phyloP scores from a whole-genome alignment of 2,797 vertebrate genomes.

The Clarias fuscus region DNA sequence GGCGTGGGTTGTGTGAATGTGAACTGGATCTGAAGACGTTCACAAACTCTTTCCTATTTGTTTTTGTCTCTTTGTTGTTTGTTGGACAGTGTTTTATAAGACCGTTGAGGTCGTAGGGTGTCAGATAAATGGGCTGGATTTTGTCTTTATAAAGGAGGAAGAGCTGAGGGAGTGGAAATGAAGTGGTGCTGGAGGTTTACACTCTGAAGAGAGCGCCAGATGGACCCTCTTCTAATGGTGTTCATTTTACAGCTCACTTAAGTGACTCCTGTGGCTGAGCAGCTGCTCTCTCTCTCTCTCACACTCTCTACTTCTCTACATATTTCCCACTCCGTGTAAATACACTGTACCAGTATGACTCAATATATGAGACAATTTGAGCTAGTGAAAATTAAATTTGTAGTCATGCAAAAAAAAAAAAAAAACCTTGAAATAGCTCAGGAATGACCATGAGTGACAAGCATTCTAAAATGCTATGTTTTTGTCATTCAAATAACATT shows the following conservation, averaged over 20 bases:
- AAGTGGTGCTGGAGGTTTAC: slow-evolving; percentile 42
- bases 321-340: not conserved
- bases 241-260: slow-evolving; percentile 30
- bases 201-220: slow-evolving; percentile 44
- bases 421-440: too few relatives aligned
- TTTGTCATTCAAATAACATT: too few relatives aligned
- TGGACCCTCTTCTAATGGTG: slow-evolving; percentile 44
- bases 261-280: slow-evolving; percentile 20
- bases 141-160: slow-evolving; percentile 23
- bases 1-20: too few relatives aligned
- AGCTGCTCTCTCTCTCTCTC: not conserved
- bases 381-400: too few relatives aligned
- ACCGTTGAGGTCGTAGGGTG: not conserved
- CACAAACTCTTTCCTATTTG: not conserved
- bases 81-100: not conserved
- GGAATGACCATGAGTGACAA: too few relatives aligned
- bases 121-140: not conserved
- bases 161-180: slow-evolving; percentile 45
- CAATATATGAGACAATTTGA: not conserved
- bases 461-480: too few relatives aligned
- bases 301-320: not conserved
- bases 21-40: too few relatives aligned
- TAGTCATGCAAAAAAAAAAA: too few relatives aligned
- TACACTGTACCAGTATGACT: not conserved
- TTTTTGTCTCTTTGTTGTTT: not conserved